phyloP scores from a whole-genome alignment of 2,888 invertebrate species.

The Pachycephus smyrnensis region DNA sequence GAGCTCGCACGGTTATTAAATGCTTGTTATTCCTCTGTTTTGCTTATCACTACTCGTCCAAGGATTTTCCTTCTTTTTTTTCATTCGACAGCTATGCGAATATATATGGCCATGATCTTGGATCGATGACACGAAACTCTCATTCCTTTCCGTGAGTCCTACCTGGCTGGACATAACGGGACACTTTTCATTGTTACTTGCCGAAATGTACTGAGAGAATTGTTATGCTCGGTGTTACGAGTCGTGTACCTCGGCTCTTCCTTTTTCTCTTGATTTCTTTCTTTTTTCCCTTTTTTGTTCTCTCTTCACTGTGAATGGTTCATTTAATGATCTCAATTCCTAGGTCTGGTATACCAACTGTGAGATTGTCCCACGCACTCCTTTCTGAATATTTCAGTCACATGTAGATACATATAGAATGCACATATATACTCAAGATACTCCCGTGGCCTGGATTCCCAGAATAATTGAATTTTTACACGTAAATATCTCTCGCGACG shows the following conservation, averaged over 20 bases:
- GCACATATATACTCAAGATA: not conserved
- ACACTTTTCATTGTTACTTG: conserved; percentile 22
- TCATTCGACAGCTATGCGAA: not conserved
- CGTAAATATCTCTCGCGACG: conserved; percentile 36
- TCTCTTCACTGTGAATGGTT: not conserved
- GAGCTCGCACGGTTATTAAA: not conserved
- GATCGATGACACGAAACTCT: conserved; percentile 4
- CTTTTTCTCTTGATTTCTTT: not conserved
- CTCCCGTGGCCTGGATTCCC: conserved; percentile 44
- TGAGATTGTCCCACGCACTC: conserved; percentile 46
- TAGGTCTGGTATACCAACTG: conserved; percentile 36
- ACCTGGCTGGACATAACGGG: conserved; percentile 16
- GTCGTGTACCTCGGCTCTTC: not conserved
- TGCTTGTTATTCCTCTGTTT: not conserved
- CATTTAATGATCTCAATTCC: conserved; percentile 27
- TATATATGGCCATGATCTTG: not conserved
- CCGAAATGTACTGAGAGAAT: not conserved
- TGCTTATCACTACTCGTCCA: not conserved
- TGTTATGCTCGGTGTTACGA: not conserved
- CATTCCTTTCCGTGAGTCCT: not conserved
- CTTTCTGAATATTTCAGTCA: conserved; percentile 32
- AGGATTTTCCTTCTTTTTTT: not conserved
- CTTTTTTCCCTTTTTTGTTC: not conserved
- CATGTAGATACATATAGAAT: not conserved
- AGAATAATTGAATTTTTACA: conserved; percentile 24